Conservation (phyloP, 1,140 invertebrate species). For the Himalopsyche phryganea region DNA sequence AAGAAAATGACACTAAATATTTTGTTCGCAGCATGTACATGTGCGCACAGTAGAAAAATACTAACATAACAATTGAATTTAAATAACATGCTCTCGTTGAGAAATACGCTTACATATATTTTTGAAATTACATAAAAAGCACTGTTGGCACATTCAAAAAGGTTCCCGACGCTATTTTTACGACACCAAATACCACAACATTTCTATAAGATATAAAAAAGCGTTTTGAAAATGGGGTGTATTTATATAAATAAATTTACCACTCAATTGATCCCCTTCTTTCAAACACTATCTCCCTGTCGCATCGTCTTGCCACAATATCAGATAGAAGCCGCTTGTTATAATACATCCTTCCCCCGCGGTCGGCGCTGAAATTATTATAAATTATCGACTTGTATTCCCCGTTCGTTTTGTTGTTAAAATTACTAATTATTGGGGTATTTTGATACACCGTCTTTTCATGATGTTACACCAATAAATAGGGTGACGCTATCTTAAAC, state of each 20-base stretch:
- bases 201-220: too few species aligned
- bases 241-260: slow-evolving; percentile 33
- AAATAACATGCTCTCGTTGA: too few species aligned
- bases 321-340: slow-evolving; percentile 14
- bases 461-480: slow-evolving; percentile 2
- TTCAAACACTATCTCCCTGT: background rate
- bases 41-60: too few species aligned
- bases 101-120: too few species aligned
- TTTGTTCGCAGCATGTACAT: too few species aligned
- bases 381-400: slow-evolving; percentile 18
- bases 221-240: slow-evolving; percentile 9
- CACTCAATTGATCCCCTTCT: slow-evolving; percentile 26
- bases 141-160: too few species aligned
- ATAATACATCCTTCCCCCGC: background rate
- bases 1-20: too few species aligned
- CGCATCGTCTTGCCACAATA: slow-evolving; percentile 10
- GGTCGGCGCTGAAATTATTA: slow-evolving; percentile 13
- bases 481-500: slow-evolving; percentile 18
- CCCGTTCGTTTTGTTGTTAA: slow-evolving; percentile 3
- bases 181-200: too few species aligned
- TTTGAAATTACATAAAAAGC: too few species aligned
- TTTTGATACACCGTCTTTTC: background rate
- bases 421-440: slow-evolving; percentile 17
- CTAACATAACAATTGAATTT: too few species aligned
- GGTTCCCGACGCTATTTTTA: too few species aligned